Evolutionary conservation across 1,140 invertebrate species (phyloP).

Genomic region (Holcopasites calliopsidis): DNA sequence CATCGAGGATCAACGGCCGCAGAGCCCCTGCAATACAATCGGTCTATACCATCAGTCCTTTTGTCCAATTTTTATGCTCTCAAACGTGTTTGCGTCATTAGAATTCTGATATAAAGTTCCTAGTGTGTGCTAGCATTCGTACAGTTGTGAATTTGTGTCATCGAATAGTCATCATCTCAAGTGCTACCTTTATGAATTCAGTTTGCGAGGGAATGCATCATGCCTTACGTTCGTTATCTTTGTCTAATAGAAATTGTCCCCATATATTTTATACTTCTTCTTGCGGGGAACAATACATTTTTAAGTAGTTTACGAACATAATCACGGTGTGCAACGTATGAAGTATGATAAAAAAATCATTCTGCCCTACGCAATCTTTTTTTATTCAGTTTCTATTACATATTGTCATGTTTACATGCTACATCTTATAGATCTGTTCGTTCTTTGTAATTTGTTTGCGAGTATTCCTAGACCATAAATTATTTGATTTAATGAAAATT

Average conservation of each 20-base stretch:
- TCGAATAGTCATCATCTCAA: slow-evolving; percentile 2
- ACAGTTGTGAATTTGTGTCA: slow-evolving; percentile 23
- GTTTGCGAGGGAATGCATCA: slow-evolving; percentile 12
- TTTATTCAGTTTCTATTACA: not conserved
- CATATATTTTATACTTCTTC: not conserved
- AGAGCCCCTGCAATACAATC: slow-evolving; percentile 46
- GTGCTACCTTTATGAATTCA: slow-evolving; percentile 6
- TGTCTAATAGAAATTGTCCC: slow-evolving; percentile 7
- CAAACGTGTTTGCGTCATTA: slow-evolving; percentile 19
- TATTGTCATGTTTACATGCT: not conserved
- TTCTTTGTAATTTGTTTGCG: not conserved
- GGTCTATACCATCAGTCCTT: slow-evolving; percentile 36
- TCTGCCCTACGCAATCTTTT: not conserved
- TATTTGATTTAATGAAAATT: not conserved
- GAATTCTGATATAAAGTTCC: not conserved
- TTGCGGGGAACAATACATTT: not conserved
- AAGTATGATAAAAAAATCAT: not conserved
- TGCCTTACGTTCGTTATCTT: slow-evolving; percentile 13
- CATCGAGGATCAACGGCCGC: slow-evolving; percentile 50
- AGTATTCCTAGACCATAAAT: not conserved
- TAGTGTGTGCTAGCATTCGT: not conserved
- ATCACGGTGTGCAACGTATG: not conserved
- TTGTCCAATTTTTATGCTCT: slow-evolving; percentile 36
- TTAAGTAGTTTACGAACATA: not conserved
- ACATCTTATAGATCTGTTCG: not conserved